phyloP scores from a whole-genome alignment of 2,113 vertebrate genomes.

The rat (Rattus norvegicus) region GRCr8 NC_086021.1:145023001-145023500 shows the following conservation, averaged over 20 bases:
- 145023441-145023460: not conserved
- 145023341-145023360: not conserved
- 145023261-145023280: not conserved
- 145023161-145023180: not conserved
- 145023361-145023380: not conserved
- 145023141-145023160: not conserved
- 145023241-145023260: not conserved
- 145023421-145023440: not conserved
- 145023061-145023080: not conserved
- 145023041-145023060: not conserved
- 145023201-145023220: not conserved
- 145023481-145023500: not conserved
- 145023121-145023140: not conserved
- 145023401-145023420: not conserved
- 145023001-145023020: not conserved
- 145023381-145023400: not conserved
- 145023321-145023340: not conserved
- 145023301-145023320: not conserved
- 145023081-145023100: not conserved
- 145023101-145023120: conserved; percentile 20
- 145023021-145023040: not conserved
- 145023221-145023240: not conserved
- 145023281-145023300: not conserved
- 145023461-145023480: not conserved
- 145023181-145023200: not conserved